phyloP scores from a whole-genome alignment of 1,140 invertebrate species.

The Drosophila busckii region DNA sequence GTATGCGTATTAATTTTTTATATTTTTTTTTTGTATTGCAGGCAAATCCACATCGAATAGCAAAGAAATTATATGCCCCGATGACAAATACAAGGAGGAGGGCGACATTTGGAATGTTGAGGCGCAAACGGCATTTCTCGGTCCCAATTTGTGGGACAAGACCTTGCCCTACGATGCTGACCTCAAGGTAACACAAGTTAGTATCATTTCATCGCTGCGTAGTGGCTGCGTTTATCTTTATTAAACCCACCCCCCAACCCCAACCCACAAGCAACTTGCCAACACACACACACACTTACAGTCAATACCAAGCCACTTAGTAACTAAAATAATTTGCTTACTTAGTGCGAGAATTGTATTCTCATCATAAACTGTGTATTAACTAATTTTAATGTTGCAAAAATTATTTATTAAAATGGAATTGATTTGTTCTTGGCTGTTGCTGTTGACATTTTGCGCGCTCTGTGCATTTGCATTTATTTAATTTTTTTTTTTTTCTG shows the following conservation, averaged over 20 bases:
- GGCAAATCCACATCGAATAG: constrained; percentile 82
- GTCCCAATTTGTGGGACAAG: constrained; percentile 96
- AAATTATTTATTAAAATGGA: constrained; percentile 1
- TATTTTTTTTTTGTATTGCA: constrained; percentile 67
- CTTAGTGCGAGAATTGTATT: constrained; percentile 68
- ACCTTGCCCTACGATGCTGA: constrained; percentile 92
- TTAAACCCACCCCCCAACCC: not conserved
- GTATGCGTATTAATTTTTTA: constrained; percentile 1
- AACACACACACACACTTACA: constrained; percentile 3
- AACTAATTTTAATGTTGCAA: not conserved
- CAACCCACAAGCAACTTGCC: constrained; percentile 5
- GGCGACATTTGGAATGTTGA: constrained; percentile 92
- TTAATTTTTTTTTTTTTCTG: constrained; percentile 78
- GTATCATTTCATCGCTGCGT: constrained; percentile 81
- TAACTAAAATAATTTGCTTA: constrained; percentile 44
- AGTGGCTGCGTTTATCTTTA: constrained; percentile 62
- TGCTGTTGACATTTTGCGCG: constrained; percentile 16
- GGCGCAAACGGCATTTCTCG: constrained; percentile 94
- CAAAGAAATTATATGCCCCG: constrained; percentile 82
- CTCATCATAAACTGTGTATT: too few species aligned
- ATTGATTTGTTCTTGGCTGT: constrained; percentile 5
- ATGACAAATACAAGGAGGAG: constrained; percentile 90
- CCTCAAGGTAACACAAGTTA: constrained; percentile 92
- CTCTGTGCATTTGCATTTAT: constrained; percentile 5
- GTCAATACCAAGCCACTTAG: constrained; percentile 6